Evolutionary conservation across 1,140 invertebrate species (phyloP), one percentile per base, ranked within the genome.

Genomic region (Drosophila sucinea): DNA sequence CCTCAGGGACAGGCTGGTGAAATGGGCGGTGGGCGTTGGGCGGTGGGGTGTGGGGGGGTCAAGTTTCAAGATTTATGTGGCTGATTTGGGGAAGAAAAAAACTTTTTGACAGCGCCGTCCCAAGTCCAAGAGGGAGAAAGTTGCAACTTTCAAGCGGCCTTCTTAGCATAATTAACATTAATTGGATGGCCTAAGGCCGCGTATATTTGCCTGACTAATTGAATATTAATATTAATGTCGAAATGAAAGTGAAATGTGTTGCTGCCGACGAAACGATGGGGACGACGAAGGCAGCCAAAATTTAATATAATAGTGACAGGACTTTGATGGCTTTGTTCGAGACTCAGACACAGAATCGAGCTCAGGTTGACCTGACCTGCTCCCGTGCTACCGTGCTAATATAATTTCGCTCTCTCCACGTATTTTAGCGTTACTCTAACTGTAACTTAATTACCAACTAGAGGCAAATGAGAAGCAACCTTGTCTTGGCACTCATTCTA

Each of bases 161-260:
- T 83, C 79, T 86, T 80, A 73, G 81, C 70, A 86, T 86, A 86
- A 86, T 87, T 87, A 86, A 72, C 71, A 86, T 77, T 87, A 87
- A 86, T 86, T 86, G 70, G 61, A 70, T 51, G 41, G 65, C 77
- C 69, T 40, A 70, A 66, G 69, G 69, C 67, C 35, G 47, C 47
- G 61, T 55, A 73, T 65, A 68, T 69, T 71, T 57, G 66, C 32
- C 51, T 55, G 68, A 47, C 83, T 86, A 86, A 86, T 86, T 86
- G 83, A 86, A 83, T 87, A 86, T 86, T 87, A 87, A 86, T 86
- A 77, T 87, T 81, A 79, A 73, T 87, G 83, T 79, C 82, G 55
- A 86, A 87, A 61, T 61, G 56, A 60, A 75, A 70, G 79, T 64
- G 67, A 86, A 86, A 47, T 73, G 60, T 63, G 51, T 67, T 73